Base-by-base conservation (phyloP, 2,888 invertebrate species). In the Drosophila buzzatii region DNA sequence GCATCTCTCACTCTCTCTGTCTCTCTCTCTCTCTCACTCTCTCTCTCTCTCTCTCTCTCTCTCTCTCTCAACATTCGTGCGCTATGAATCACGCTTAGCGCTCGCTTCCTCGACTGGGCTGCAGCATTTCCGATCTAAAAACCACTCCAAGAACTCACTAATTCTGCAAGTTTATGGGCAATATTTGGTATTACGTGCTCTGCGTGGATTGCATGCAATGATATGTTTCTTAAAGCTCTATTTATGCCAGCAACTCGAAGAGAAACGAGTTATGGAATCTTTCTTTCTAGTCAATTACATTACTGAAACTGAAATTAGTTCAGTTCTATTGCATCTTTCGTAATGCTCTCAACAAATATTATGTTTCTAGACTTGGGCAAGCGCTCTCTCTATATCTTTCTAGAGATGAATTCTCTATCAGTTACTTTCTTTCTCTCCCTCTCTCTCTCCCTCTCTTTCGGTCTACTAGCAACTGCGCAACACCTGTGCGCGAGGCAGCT, bases 401-500 rank as follows among this genome's bases (percentile, higher is more conserved):
- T 6, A 14, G 47, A 47, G 27, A 47, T 23, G 16, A 0, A 27
- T 12, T 14, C 20, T 20, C 23, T 44, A n/a, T 12, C 37, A 27
- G 27, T 2, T 10, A 2, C 20, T n/a, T n/a, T 39, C n/a, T 10
- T 14, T 16, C 53, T n/a, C 27, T 52, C n/a, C 10, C 39, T 14
- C 20, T 23, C 23, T 16, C 20, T n/a, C 16, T 23, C 16, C 3
- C 12, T 33, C 3, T 23, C n/a, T 23, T 6, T 16, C 33, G 12
- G 23, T 39, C 37, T 9, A 31, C 6, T 20, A 6, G 16, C n/a
- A 8, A n/a, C 73, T 72, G 78, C 73, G 71, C 85, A 80, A 66
- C 82, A 84, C 79, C 75, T 85, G 85, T 76, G 73, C 64, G 58
- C 55, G 59, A 71, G 76, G 4, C 55, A 49, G 44, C 56, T 47